Base-by-base conservation (phyloP, 2,797 vertebrate genomes). In the Pseudopleuronectes americanus region DNA sequence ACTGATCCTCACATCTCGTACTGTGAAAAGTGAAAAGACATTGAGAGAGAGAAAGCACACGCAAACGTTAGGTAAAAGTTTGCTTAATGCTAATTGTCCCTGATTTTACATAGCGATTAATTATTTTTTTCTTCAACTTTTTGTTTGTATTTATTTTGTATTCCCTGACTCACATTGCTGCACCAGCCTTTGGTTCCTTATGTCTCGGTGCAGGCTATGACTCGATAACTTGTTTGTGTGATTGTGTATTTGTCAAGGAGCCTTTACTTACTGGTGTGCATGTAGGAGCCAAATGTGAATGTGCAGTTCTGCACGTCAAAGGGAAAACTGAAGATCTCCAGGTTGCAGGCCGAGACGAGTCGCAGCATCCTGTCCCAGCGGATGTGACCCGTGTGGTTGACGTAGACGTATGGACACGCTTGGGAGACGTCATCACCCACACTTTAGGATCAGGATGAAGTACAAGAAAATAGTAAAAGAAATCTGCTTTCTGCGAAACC, bases 241-340 rank as follows among this genome's bases (percentile, higher is more conserved):
- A 57, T 5, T 51, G 2, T 14, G n/a, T 51, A 45, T 49, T 59
- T 49, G n/a, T 26, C 2, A 28, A 17, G 21, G 26, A n/a, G 38
- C 3, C 0, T 36, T 33, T 55, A 66, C 76, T 88, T 76, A 96
- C 95, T 95, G 70, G 95, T 95, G 77, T 95, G 94, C 92, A 95
- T 88, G 85, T 91, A 93, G 69, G 93, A 93, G 24, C 94, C 92
- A 48, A 94, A 95, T 16, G 93, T 95, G 62, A 93, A 87, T 1
- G 92, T 91, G 84, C 93, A 96, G 57, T 95, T 96, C 87, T 95
- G 95, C 68, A 95, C 85, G 16, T 96, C 94, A 33, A 96, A 96
- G 10, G 95, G 95, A 77, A 95, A 95, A 85, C 92, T 95, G 87
- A 93, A 95, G 86, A 94, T 92, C 70, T 94, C 73, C 84, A 96